Conservation (phyloP, 1,140 invertebrate genomes). For the Drosophila arawakana region DNA sequence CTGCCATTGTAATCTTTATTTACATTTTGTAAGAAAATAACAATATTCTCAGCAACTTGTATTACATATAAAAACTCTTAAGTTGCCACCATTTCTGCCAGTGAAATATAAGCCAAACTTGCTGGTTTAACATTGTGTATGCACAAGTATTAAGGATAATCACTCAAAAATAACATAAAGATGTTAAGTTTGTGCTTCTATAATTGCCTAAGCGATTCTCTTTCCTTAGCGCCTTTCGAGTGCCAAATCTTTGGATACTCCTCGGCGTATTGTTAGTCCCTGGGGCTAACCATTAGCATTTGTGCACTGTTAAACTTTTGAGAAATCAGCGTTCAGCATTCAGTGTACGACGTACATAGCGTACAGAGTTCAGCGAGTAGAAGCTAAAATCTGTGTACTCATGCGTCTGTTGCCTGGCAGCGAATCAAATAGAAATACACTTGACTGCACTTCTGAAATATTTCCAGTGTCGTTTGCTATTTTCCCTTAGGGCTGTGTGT, state of each 20-base stretch:
- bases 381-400: constrained; percentile 34
- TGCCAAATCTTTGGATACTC: not conserved
- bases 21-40: no score
- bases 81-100: no score
- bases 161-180: constrained; percentile 3
- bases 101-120: not conserved
- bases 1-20: no score
- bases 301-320: constrained; percentile 33
- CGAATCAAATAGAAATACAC: constrained; percentile 59
- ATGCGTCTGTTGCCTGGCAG: constrained; percentile 25
- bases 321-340: constrained; percentile 17
- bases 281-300: constrained; percentile 37
- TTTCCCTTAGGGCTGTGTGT: constrained; percentile 23
- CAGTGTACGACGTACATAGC: no score
- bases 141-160: not conserved
- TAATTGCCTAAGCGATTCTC: constrained; percentile 9
- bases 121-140: not conserved
- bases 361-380: constrained; percentile 13
- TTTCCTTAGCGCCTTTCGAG: not conserved
- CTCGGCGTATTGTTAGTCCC: constrained; percentile 4
- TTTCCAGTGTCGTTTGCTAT: constrained; percentile 40
- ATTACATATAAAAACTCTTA: no score
- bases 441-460: constrained; percentile 59
- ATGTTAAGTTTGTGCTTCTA: not conserved
- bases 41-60: no score